Base-by-base conservation (phyloP, 92 coral and sea anemone genomes). In the Epizoanthus rinbou region DNA sequence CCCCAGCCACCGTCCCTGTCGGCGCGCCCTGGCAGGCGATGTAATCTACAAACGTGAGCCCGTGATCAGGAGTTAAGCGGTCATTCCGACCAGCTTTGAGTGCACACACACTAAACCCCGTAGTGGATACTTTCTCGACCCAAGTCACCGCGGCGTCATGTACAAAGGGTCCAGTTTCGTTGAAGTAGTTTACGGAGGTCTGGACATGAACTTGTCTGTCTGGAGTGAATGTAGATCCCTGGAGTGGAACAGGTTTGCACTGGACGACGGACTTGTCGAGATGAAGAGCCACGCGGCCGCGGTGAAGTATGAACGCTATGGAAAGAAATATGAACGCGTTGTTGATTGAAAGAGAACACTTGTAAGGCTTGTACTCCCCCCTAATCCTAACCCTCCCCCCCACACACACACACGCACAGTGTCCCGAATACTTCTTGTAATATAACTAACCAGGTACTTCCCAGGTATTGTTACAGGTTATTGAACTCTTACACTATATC, bases 71-170 rank as follows among this genome's bases (percentile, higher is more conserved):
- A 14, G 93, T 86, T 41, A 64, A 63, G 68, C 93, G 84, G 80
- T 90, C 93, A 53, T 90, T 90, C 56, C 93, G 81, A 39, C 93
- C 93, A 15, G 93, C 87, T 80, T 90, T 90, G 28, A 90, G 93
- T 0, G 90, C 93, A 66, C 93, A 90, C 74, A 83, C 73, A 7
- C 87, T 90, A 53, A 90, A 90, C 57, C 87, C 87, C n/a, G 57
- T 21, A 22, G n/a, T 53, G 52, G 71, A 85, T 11, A 90, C 85
- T 19, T 84, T 79, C 90, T 90, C 93, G 45, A 89, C 93, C 93
- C 93, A 90, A 82, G 90, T 85, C 56, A 90, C 93, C 1, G 93
- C 90, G 28, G 93, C 93, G 74, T 90, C 93, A 79, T 90, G 93
- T 54, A 90, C 93, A 37, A 90, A 90, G 9, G 78, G 75, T 9